These are phyloP conservation scores for Tenrec ecaudatus DNA, from an alignment of 2,113 vertebrate genomes.

Conservation along the genomic window DNA sequence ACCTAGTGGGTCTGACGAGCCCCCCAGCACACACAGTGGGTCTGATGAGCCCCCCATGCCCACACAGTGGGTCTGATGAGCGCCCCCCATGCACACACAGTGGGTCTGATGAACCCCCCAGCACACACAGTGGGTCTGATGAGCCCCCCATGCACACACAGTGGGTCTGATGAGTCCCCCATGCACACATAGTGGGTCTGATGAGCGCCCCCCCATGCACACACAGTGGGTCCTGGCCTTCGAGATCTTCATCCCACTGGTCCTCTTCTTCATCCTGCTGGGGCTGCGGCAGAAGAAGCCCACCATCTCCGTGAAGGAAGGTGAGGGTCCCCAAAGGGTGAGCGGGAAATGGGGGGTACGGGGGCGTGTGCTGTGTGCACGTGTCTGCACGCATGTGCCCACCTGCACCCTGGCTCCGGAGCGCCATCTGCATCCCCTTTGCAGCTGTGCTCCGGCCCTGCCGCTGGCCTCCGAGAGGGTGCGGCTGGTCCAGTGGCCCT, in stretches of 20 bases:
- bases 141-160: too few relatives aligned
- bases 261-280: slow-evolving; percentile 97
- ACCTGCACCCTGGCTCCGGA: rapidly evolving
- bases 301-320: slow-evolving; percentile 97
- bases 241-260: slow-evolving; percentile 97
- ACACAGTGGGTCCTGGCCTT: slow-evolving; percentile 96
- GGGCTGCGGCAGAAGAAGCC: slow-evolving; percentile 97
- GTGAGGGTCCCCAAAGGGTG: slow-evolving; percentile 83
- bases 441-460: rapidly evolving
- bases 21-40: too few relatives aligned
- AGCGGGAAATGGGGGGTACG: not conserved
- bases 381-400: not conserved
- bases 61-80: not conserved
- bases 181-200: too few relatives aligned
- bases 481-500: not conserved
- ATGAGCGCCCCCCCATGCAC: not conserved
- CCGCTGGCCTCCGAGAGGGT: not conserved
- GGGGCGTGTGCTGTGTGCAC: not conserved
- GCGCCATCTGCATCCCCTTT: not conserved
- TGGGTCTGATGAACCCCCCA: slow-evolving; percentile 87
- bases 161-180: too few relatives aligned
- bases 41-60: not conserved
- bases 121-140: too few relatives aligned
- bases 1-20: too few relatives aligned
- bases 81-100: slow-evolving; percentile 78